These are phyloP conservation scores for Lasioglossum vierecki DNA, from an alignment of 2,888 invertebrate genomes.

Conservation along the genomic window DNA sequence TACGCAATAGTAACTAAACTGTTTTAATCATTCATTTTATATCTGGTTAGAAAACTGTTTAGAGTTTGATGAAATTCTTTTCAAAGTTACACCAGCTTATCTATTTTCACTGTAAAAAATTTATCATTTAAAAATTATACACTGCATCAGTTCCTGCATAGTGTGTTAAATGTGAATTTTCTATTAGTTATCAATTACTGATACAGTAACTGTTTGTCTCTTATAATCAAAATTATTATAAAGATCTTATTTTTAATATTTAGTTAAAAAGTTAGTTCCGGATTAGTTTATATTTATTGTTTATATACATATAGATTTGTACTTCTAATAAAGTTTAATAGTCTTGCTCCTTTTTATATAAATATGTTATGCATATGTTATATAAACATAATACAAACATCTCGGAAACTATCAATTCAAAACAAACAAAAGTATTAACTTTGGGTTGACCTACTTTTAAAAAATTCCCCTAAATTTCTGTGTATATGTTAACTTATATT, in stretches of 20 bases:
- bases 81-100: neutral
- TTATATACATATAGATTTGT: conserved; percentile 1
- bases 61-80: neutral
- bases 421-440: neutral
- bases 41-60: neutral
- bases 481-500: conserved; percentile 4
- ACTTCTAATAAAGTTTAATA: neutral
- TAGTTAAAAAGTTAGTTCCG: neutral
- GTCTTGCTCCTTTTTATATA: neutral
- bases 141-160: neutral
- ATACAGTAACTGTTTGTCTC: neutral
- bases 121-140: neutral
- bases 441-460: neutral
- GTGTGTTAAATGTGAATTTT: neutral
- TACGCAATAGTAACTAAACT: neutral
- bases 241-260: neutral
- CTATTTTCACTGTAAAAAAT: neutral
- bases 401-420: neutral
- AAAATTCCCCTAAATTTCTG: neutral
- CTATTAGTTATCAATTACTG: neutral
- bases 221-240: neutral
- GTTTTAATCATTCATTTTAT: neutral
- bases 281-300: neutral
- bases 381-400: neutral
- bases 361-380: neutral